Percentiles rank a stretch among this genome's conserved stretches.
Conservation (phyloP, 2,888 invertebrate species). For the Volucella zonaria region DNA sequence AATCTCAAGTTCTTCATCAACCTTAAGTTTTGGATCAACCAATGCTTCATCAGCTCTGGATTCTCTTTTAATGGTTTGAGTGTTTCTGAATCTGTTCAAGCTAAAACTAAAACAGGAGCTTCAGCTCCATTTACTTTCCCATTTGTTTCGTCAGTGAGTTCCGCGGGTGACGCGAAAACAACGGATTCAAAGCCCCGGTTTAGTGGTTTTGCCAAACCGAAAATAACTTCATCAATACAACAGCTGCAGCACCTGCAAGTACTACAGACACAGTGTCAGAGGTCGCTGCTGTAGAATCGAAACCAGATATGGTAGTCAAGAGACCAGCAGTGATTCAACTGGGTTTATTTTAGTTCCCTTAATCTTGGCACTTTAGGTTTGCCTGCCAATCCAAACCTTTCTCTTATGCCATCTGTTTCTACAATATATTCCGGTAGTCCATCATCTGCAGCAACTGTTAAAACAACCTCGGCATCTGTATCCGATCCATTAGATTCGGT, state of each 20-base stretch:
- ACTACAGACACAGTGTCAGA: constrained; percentile 45
- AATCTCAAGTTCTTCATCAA: constrained; percentile 8
- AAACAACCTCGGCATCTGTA: constrained; percentile 42
- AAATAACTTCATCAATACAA: constrained; percentile 6
- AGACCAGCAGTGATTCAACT: constrained; percentile 24
- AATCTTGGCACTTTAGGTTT: constrained; percentile 57
- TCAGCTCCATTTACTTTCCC: too few species aligned
- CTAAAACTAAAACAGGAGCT: constrained; percentile 54
- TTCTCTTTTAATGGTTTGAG: constrained; percentile 48
- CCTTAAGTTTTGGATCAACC: too few species aligned
- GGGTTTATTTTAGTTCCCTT: constrained; percentile 55
- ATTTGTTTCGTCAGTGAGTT: constrained; percentile 34
- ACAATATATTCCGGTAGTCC: constrained; percentile 33
- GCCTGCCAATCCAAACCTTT: constrained; percentile 53
- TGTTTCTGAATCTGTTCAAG: constrained; percentile 1
- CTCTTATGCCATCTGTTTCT: constrained; percentile 53
- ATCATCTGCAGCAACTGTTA: constrained; percentile 27
- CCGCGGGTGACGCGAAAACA: constrained; percentile 27
- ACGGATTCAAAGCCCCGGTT: constrained; percentile 47
- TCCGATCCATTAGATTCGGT: constrained; percentile 75
- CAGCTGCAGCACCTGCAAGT: constrained; percentile 16
- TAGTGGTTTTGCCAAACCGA: constrained; percentile 40
- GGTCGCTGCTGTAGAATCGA: constrained; percentile 8
- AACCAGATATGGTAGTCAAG: constrained; percentile 32
- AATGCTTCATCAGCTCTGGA: constrained; percentile 2